Evolutionary conservation across 1,140 invertebrate species (phyloP).

Genomic region (Uloborus diversus): DNA sequence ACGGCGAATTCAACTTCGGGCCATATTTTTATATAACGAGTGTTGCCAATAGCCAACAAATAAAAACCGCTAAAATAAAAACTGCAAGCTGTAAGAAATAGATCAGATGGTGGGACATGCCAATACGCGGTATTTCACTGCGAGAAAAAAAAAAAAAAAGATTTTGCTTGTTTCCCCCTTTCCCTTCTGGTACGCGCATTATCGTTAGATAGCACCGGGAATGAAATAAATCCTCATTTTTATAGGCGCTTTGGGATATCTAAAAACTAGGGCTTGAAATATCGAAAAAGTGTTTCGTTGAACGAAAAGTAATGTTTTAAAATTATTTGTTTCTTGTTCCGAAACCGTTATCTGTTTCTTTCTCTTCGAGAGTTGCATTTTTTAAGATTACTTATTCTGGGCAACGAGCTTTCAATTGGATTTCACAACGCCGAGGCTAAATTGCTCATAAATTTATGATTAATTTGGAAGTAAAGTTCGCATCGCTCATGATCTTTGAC

Average conservation of each 20-base stretch:
- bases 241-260: conserved; percentile 52
- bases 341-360: neutral
- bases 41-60: neutral
- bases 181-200: conserved; percentile 4
- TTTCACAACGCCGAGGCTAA: neutral
- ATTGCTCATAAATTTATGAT: too few relatives aligned
- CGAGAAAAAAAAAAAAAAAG: too few relatives aligned
- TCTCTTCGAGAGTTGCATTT: neutral
- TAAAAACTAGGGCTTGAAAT: conserved; percentile 53
- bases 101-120: conserved; percentile 47
- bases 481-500: too few relatives aligned
- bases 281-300: conserved; percentile 49
- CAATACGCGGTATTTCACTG: conserved; percentile 48
- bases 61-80: neutral
- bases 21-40: conserved; percentile 51
- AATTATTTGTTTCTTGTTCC: conserved; percentile 37
- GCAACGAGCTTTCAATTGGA: neutral
- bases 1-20: neutral
- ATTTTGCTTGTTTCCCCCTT: neutral
- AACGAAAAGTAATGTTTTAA: conserved; percentile 52
- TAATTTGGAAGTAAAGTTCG: too few relatives aligned
- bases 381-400: too few relatives aligned
- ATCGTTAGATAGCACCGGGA: conserved; percentile 46
- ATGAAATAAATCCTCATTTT: conserved; percentile 53
- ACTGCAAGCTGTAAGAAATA: conserved; percentile 44